phyloP scores from a whole-genome alignment of 2,888 invertebrate species.

The Drosophila maculinotata region DNA sequence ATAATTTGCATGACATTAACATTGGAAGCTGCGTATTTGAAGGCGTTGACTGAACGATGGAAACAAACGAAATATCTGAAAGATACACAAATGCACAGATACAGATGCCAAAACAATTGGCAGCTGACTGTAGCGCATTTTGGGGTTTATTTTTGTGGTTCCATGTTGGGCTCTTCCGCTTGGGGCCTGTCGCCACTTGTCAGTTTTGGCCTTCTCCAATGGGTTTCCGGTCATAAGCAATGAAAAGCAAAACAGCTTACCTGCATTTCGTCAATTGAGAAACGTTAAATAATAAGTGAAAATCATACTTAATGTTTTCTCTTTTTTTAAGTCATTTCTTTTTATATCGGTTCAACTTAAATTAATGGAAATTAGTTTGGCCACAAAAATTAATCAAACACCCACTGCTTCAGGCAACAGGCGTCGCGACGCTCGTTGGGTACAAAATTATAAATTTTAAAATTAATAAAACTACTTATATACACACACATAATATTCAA shows the following conservation, averaged over 20 bases:
- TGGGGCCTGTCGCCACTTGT: constrained; percentile 59
- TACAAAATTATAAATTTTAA: constrained; percentile 64
- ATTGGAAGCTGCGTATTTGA: constrained; percentile 58
- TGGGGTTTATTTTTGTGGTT: constrained; percentile 23
- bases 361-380: constrained; percentile 70
- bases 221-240: constrained; percentile 42
- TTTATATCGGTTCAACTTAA: constrained; percentile 47
- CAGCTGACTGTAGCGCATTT: constrained; percentile 49
- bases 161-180: constrained; percentile 58
- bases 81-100: constrained; percentile 9
- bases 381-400: constrained; percentile 76
- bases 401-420: constrained; percentile 51
- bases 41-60: constrained; percentile 61
- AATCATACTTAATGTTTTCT: not conserved
- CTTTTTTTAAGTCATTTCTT: constrained; percentile 11
- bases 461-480: constrained; percentile 55
- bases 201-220: constrained; percentile 45
- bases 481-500: constrained; percentile 7
- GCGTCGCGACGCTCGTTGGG: constrained; percentile 34
- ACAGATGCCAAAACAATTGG: constrained; percentile 43
- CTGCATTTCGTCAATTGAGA: constrained; percentile 22
- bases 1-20: constrained; percentile 77
- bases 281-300: not conserved
- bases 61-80: constrained; percentile 13
- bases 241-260: constrained; percentile 12